These are phyloP conservation scores for Equus quagga DNA, from an alignment of 2,113 vertebrate genomes.

Conservation along the genomic window DNA sequence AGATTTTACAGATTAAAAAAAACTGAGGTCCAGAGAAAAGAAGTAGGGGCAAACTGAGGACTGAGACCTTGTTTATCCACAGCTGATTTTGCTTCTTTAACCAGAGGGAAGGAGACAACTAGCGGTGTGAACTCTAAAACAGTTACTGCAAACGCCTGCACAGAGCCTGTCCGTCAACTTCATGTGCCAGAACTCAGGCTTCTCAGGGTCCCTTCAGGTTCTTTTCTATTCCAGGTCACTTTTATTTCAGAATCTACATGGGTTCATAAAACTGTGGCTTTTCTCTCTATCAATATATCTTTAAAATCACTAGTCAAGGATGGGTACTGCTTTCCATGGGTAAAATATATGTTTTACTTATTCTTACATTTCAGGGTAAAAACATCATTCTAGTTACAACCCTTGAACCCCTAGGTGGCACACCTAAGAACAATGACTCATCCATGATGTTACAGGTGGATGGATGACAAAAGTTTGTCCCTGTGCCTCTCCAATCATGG, in stretches of 20 bases:
- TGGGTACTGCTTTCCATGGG: neutral
- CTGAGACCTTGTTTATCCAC: neutral
- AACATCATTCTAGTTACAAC: neutral
- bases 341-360: neutral
- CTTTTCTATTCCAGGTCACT: neutral
- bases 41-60: neutral
- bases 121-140: neutral
- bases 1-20: neutral
- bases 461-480: neutral
- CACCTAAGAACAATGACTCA: neutral
- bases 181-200: neutral
- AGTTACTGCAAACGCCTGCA: neutral
- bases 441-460: neutral
- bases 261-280: neutral
- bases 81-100: neutral
- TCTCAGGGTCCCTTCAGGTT: neutral
- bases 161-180: neutral
- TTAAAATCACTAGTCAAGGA: conserved; percentile 5
- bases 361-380: neutral
- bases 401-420: neutral
- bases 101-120: neutral
- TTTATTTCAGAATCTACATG: neutral
- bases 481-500: neutral
- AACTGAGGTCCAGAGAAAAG: neutral
- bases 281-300: neutral